Conservation (phyloP, 2,113 vertebrate genomes). For the Sphyrna mokarran region DNA sequence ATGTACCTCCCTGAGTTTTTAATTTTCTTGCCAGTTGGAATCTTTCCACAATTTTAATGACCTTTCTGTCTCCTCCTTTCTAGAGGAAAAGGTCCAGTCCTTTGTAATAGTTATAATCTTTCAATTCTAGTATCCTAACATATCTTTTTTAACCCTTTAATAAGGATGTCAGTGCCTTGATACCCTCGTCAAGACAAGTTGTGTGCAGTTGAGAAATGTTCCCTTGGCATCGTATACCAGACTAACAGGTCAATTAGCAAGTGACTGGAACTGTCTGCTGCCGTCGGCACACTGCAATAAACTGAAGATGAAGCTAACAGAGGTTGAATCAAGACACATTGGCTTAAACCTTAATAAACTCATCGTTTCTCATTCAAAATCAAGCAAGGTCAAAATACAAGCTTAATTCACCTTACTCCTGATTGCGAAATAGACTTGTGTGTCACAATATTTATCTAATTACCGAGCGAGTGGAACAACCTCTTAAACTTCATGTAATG, state of each 20-base stretch:
- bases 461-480: not conserved
- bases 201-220: not conserved
- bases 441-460: conserved; percentile 3
- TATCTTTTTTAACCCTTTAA: not conserved
- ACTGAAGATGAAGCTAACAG: not conserved
- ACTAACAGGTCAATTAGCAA: not conserved
- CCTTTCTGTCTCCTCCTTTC: too few relatives aligned
- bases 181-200: not conserved
- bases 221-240: not conserved
- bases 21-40: too few relatives aligned
- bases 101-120: too few relatives aligned
- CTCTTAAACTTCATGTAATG: not conserved
- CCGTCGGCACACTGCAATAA: not conserved
- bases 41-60: too few relatives aligned
- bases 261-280: not conserved
- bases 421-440: not conserved
- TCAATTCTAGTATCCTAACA: not conserved
- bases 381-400: not conserved
- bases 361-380: not conserved
- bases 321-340: not conserved
- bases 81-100: too few relatives aligned
- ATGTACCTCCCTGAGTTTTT: too few relatives aligned
- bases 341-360: not conserved
- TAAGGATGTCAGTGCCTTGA: not conserved
- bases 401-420: not conserved